phyloP scores from a whole-genome alignment of 2,113 vertebrate genomes.

The Psilopsiagon aurifrons region DNA sequence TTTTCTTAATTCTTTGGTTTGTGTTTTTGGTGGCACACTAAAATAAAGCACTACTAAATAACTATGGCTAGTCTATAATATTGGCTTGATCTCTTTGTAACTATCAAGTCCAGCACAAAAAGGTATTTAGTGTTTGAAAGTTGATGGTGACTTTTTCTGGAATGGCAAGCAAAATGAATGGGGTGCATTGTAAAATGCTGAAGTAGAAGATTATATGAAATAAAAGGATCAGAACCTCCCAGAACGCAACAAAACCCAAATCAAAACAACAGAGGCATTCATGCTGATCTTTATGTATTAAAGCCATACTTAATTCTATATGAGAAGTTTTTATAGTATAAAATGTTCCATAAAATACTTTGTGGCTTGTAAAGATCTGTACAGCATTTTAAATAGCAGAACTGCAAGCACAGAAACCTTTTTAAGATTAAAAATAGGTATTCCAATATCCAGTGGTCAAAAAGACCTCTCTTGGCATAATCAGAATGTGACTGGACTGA shows the following conservation, averaged over 20 bases:
- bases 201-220: not conserved
- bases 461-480: not conserved
- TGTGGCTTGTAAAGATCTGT: not conserved
- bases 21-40: not conserved
- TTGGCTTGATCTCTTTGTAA: not conserved
- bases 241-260: not conserved
- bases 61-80: not conserved
- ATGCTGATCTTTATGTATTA: not conserved
- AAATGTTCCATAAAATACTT: not conserved
- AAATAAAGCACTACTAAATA: conserved; percentile 21
- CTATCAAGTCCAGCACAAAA: conserved; percentile 1
- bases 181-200: not conserved
- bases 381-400: not conserved
- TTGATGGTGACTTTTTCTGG: not conserved
- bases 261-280: not conserved
- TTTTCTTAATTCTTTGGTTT: not conserved
- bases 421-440: not conserved
- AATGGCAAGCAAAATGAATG: not conserved
- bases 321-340: not conserved
- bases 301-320: not conserved
- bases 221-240: not conserved
- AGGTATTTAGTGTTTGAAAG: not conserved
- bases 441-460: not conserved
- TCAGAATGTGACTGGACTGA: not conserved
- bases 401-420: not conserved